Conservation (phyloP, 2,797 vertebrate species). For the Carduelis carduelis region DNA sequence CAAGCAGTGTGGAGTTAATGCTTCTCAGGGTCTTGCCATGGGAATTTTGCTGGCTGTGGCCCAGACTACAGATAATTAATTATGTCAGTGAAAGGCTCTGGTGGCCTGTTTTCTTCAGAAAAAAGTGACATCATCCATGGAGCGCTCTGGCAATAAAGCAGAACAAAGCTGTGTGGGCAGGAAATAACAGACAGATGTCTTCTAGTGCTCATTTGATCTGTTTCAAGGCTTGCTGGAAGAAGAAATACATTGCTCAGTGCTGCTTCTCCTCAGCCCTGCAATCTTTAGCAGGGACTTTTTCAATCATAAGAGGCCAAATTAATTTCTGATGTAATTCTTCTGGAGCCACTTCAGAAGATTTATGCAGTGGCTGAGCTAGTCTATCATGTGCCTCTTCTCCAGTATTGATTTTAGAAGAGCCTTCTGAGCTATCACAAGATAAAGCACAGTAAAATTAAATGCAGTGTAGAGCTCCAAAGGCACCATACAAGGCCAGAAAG, state of each 20-base stretch:
- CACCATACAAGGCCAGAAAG: neutral
- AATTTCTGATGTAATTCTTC: slow-evolving; percentile 42
- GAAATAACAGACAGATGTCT: slow-evolving; percentile 82
- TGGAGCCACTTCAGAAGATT: slow-evolving; percentile 49
- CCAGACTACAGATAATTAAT: slow-evolving; percentile 83
- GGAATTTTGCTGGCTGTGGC: slow-evolving; percentile 73
- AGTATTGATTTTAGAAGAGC: neutral
- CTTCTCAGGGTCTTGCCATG: slow-evolving; percentile 65
- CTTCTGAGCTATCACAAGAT: neutral
- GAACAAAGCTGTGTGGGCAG: slow-evolving; percentile 77
- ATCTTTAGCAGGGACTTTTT: neutral
- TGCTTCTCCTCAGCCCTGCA: slow-evolving; percentile 39
- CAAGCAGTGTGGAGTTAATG: slow-evolving; percentile 70
- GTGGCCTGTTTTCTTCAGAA: slow-evolving; percentile 78
- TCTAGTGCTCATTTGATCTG: slow-evolving; percentile 73
- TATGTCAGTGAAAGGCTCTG: slow-evolving; percentile 80
- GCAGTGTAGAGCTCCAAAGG: neutral
- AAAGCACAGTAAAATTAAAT: neutral
- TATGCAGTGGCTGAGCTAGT: neutral
- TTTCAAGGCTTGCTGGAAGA: slow-evolving; percentile 62
- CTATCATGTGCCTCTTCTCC: neutral
- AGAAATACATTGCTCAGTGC: slow-evolving; percentile 22
- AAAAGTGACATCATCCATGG: slow-evolving; percentile 79
- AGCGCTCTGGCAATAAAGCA: slow-evolving; percentile 76
- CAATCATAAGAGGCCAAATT: slow-evolving; percentile 5